Evolutionary conservation across 2,797 vertebrate genomes (phyloP).

Genomic region (Phrynocephalus forsythii): DNA sequence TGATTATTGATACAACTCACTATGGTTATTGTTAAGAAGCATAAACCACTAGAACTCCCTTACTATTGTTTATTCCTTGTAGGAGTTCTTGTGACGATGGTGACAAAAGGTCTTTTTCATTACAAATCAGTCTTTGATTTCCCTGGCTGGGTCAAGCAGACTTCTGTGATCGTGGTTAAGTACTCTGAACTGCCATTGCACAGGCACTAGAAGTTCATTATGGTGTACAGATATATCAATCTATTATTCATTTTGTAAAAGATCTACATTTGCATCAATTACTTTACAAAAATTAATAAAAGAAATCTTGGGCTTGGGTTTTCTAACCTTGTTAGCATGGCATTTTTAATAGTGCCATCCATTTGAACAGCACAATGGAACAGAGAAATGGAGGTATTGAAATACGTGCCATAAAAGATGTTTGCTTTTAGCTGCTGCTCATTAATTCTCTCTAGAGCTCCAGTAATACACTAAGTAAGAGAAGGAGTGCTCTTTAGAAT

Average conservation of each 20-base stretch:
- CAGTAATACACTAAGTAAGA: slow-evolving; percentile 55
- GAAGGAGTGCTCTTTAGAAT: slow-evolving; percentile 51
- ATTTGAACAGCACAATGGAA: slow-evolving; percentile 52
- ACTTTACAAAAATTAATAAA: slow-evolving; percentile 47
- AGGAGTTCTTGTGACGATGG: background rate
- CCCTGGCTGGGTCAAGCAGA: background rate
- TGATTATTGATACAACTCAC: background rate
- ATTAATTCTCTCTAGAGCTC: slow-evolving; percentile 53
- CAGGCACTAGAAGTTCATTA: slow-evolving; percentile 8
- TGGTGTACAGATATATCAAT: slow-evolving; percentile 13
- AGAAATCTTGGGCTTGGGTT: slow-evolving; percentile 19
- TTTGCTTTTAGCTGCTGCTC: slow-evolving; percentile 56
- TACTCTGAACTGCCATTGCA: slow-evolving; percentile 4
- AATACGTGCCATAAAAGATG: slow-evolving; percentile 45
- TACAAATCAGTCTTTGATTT: slow-evolving; percentile 2
- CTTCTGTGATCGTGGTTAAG: slow-evolving; percentile 2
- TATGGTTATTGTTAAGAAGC: background rate
- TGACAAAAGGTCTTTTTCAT: slow-evolving; percentile 6
- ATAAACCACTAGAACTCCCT: background rate
- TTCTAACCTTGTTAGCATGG: slow-evolving; percentile 59
- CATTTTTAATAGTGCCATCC: slow-evolving; percentile 58
- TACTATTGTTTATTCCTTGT: background rate
- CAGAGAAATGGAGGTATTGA: slow-evolving; percentile 58
- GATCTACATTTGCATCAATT: slow-evolving; percentile 30
- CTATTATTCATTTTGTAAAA: slow-evolving; percentile 43